Evolutionary conservation across 2,888 invertebrate genomes (phyloP), one percentile per base, ranked within the genome.

Genomic region (Fragum sueziense): DNA sequence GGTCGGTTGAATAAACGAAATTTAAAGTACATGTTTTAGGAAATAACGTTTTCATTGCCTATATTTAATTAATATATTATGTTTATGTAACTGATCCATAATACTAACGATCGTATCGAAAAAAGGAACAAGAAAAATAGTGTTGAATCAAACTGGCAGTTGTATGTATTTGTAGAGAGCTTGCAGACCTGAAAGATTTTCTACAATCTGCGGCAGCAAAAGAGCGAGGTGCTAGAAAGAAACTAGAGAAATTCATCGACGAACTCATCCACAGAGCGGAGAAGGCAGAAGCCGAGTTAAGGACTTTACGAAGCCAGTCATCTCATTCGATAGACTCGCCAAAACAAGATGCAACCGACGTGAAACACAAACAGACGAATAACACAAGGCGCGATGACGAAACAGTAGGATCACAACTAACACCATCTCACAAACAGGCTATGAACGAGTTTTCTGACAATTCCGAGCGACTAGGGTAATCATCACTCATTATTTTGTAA

Each of bases 211-310:
- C 90, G 11, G 88, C 90, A 22, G 86, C 88, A 67, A 90, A 90
- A 73, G 92, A 92, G 72, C 69, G 86, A n/a, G 82, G 82, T n/a
- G 91, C 90, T 0, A 77, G 91, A 41, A 69, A 80, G 31, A 88
- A 89, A 47, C 85, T 92, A 34, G 90, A 92, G 72, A 79, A 82
- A 25, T 90, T 91, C 65, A 90, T 92, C 54, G 87, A 85, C 33
- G 86, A 86, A 11, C 74, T 92, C 51, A 88, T 92, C 29, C 85
- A 86, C 22, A 85, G 91, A 67, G 90, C 91, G 7, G 90, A 89
- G 47, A 80, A 70, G 22, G 91, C 91, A 11, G 92, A 92, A 75
- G 79, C 75, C 34, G 89, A 91, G 52, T 76, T 90, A 9, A 52
- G 79, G 20, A 62, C 78, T 20, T 51, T 88, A 25, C 85, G 75